Evolutionary conservation across 1,140 invertebrate genomes (phyloP).

Genomic region (Drosophila punjabiensis): DNA sequence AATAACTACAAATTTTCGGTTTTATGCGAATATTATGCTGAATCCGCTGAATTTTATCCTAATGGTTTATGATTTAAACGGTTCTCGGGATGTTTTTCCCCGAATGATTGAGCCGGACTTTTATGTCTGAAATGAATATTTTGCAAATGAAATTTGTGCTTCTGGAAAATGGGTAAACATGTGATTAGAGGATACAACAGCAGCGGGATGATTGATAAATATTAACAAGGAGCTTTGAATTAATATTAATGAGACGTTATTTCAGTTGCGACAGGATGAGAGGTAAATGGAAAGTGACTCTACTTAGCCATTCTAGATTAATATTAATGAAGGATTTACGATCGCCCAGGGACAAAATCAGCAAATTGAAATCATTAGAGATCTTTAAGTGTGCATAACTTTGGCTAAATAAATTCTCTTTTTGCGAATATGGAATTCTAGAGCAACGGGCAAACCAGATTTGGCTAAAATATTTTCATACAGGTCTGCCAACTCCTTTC

Average conservation of each 20-base stretch:
- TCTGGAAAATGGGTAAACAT: conserved; percentile 28
- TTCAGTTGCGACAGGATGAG: not conserved
- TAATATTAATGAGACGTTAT: conserved; percentile 24
- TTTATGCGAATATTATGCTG: conserved; percentile 82
- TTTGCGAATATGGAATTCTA: conserved; percentile 45
- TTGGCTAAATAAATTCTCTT: conserved; percentile 28
- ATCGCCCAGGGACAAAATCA: conserved; percentile 21
- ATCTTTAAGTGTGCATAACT: conserved; percentile 23
- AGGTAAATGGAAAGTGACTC: conserved; percentile 13
- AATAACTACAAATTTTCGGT: conserved; percentile 63
- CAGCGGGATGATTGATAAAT: conserved; percentile 26
- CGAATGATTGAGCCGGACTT: conserved; percentile 40
- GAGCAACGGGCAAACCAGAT: conserved; percentile 42
- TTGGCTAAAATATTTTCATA: conserved; percentile 32
- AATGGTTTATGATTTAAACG: conserved; percentile 79
- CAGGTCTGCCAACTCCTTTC: conserved; percentile 53
- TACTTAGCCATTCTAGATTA: conserved; percentile 12
- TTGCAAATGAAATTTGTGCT: conserved; percentile 52
- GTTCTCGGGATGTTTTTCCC: conserved; percentile 34
- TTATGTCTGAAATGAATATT: conserved; percentile 29
- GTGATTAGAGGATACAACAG: conserved; percentile 23
- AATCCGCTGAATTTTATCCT: conserved; percentile 62
- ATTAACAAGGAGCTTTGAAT: conserved; percentile 23
- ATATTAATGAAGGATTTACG: conserved; percentile 47
- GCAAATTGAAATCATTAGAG: conserved; percentile 38